phyloP scores from a whole-genome alignment of 1,140 invertebrate species.

The Hesperophylax magnus region DNA sequence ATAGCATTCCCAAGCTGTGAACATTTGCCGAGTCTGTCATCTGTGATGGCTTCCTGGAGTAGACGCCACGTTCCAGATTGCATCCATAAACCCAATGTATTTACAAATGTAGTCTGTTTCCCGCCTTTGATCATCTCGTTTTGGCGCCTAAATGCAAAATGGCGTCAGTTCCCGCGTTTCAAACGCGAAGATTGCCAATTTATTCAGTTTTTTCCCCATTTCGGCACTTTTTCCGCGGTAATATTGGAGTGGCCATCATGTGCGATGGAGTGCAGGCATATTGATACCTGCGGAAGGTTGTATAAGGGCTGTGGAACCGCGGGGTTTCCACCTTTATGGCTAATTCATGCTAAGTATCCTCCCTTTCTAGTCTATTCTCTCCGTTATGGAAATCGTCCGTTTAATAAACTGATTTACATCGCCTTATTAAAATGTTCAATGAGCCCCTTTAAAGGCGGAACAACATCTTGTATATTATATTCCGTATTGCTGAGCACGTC shows the following conservation, averaged over 20 bases:
- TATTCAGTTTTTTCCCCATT: slow-evolving; percentile 16
- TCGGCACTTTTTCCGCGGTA: slow-evolving; percentile 21
- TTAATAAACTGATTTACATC: slow-evolving; percentile 46
- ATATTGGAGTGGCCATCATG: slow-evolving; percentile 19
- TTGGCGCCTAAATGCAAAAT: slow-evolving; percentile 2
- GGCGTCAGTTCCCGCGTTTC: slow-evolving; percentile 9
- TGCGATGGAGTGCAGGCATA: slow-evolving; percentile 5
- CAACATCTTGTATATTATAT: neutral
- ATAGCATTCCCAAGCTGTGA: slow-evolving; percentile 4
- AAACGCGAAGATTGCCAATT: slow-evolving; percentile 45
- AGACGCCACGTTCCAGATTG: too few relatives aligned
- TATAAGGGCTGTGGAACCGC: neutral
- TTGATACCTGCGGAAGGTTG: slow-evolving; percentile 22
- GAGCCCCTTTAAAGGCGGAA: neutral
- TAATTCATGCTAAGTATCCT: slow-evolving; percentile 42
- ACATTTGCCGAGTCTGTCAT: too few relatives aligned
- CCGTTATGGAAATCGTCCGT: slow-evolving; percentile 38
- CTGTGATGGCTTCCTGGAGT: too few relatives aligned
- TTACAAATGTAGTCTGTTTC: neutral
- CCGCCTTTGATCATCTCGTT: slow-evolving; percentile 12
- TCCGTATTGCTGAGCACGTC: slow-evolving; percentile 4
- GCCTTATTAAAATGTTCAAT: slow-evolving; percentile 40
- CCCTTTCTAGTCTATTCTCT: neutral
- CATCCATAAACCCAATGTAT: neutral
- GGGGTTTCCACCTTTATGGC: slow-evolving; percentile 11